These are phyloP conservation scores for Calameuta pallipes DNA, from an alignment of 2,888 invertebrate genomes.

Conservation along the genomic window DNA sequence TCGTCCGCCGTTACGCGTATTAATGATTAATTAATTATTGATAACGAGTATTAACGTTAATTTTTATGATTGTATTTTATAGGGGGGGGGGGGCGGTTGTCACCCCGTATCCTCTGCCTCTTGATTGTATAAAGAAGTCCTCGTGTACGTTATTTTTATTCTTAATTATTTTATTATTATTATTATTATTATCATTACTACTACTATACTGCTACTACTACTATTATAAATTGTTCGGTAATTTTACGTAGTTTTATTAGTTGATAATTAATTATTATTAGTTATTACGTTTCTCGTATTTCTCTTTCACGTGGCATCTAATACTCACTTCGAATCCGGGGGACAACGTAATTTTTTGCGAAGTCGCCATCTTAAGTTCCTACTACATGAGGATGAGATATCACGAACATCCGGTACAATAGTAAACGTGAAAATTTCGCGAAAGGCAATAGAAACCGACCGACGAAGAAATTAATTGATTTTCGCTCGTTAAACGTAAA, in stretches of 20 bases:
- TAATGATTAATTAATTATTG: conserved; percentile 17
- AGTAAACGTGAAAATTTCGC: conserved; percentile 24
- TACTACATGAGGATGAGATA: conserved; percentile 54
- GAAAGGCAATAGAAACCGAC: conserved; percentile 16
- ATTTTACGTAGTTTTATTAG: background rate
- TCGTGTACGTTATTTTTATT: conserved; percentile 21
- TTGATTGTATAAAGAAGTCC: conserved; percentile 3
- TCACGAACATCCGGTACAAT: conserved; percentile 41
- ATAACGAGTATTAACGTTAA: conserved; percentile 1
- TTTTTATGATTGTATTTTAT: conserved; percentile 3
- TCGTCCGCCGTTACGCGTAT: conserved; percentile 18
- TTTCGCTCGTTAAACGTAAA: conserved; percentile 19
- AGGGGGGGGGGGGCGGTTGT: background rate
- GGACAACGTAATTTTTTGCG: background rate
- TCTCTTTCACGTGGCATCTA: background rate
- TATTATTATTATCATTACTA: conserved; percentile 42
- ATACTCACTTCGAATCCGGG: background rate
- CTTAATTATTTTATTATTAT: conserved; percentile 40
- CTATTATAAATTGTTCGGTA: conserved; percentile 12
- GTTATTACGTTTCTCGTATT: background rate
- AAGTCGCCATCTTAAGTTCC: conserved; percentile 59
- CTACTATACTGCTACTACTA: conserved; percentile 31
- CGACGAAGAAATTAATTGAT: conserved; percentile 16
- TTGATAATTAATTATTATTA: conserved; percentile 5
- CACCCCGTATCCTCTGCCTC: background rate